phyloP scores from a whole-genome alignment of 2,113 vertebrate species.

The Macaca nemestrina region DNA sequence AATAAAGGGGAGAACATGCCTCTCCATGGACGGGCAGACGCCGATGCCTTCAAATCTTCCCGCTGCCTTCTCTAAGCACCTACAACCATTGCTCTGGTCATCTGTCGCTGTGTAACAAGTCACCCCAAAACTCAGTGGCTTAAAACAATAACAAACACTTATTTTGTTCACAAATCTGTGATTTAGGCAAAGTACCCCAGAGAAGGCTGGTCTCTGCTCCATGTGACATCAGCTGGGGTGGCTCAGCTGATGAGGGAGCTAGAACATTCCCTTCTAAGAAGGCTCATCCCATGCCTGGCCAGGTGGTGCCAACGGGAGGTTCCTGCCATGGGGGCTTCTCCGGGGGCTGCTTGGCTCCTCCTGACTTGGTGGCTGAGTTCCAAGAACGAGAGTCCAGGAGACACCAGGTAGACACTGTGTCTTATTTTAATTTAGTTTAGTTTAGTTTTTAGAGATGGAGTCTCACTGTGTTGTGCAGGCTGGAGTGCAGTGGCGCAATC shows the following conservation, averaged over 20 bases:
- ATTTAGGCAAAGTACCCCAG: fast-evolving
- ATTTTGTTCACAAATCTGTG: neutral
- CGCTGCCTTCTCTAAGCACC: neutral
- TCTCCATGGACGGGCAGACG: neutral
- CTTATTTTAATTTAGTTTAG: too few species aligned
- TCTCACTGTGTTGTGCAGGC: too few species aligned
- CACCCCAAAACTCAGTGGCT: neutral
- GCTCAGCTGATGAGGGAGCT: neutral
- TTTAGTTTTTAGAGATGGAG: too few species aligned
- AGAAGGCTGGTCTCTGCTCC: neutral
- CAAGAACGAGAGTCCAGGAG: neutral
- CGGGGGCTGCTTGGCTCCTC: neutral
- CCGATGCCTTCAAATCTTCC: neutral
- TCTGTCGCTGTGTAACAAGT: too few species aligned
- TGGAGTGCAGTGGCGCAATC: too few species aligned
- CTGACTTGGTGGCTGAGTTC: neutral
- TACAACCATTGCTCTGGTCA: fast-evolving
- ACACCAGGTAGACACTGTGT: neutral
- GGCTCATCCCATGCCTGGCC: too few species aligned
- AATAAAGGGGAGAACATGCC: too few species aligned
- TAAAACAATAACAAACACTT: too few species aligned
- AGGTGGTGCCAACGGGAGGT: neutral
- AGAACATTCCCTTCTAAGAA: too few species aligned
- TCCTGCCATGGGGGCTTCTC: neutral
- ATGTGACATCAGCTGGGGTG: fast-evolving